These are phyloP conservation scores for Baronia brevicornis DNA, from an alignment of 2,888 invertebrate genomes.

Conservation along the genomic window DNA sequence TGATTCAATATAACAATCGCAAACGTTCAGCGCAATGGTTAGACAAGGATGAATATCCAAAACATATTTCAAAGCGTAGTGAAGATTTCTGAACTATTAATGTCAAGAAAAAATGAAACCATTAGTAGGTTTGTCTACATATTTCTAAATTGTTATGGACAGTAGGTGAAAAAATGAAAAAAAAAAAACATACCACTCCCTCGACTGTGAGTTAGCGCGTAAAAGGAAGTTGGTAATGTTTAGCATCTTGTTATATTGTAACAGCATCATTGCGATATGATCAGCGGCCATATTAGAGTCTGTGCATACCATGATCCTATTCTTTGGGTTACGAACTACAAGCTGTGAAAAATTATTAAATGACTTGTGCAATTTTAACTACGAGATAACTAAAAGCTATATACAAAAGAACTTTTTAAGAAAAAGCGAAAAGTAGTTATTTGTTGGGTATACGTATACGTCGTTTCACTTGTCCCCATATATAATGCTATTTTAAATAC, in stretches of 20 bases:
- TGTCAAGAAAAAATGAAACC: neutral
- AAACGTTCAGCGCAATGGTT: no score
- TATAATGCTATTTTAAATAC: no score
- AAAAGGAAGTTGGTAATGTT: constrained; percentile 41
- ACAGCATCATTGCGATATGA: constrained; percentile 45
- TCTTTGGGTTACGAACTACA: constrained; percentile 24
- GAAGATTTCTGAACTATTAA: no score
- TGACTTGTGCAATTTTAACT: no score
- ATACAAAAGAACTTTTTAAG: no score
- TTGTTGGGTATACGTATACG: no score
- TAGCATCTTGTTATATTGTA: constrained; percentile 38
- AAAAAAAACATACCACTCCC: constrained; percentile 43
- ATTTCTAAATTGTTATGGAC: no score
- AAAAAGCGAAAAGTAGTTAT: neutral
- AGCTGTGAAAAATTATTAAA: constrained; percentile 28
- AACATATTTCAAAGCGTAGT: no score
- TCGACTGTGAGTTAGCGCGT: constrained; percentile 42
- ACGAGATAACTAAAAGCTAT: neutral
- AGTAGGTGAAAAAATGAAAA: neutral
- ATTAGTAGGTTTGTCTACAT: no score
- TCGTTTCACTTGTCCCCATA: no score
- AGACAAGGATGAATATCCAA: no score
- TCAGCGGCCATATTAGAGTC: constrained; percentile 63
- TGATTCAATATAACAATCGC: no score
- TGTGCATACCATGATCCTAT: constrained; percentile 53